These are phyloP conservation scores for Oryzias curvinotus DNA, from an alignment of 2,113 vertebrate genomes.

Conservation along the genomic window DNA sequence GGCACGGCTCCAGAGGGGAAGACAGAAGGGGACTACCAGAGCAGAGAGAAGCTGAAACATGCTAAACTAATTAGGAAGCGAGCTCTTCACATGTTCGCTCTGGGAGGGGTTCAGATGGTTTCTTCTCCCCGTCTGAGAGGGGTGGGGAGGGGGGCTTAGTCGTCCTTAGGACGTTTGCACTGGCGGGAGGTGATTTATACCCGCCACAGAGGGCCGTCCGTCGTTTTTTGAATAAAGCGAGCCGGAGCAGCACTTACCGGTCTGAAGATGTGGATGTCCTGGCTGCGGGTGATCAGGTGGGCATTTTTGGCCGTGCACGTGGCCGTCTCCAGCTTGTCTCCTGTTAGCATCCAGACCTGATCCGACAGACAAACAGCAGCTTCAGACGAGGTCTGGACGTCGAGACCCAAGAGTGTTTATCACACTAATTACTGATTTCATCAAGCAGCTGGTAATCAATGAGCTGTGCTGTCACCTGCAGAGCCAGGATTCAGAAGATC, in stretches of 20 bases:
- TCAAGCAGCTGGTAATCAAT: too few species aligned
- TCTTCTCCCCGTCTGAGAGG: conserved; percentile 45
- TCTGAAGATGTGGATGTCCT: conserved; percentile 94
- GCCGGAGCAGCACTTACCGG: conserved; percentile 76
- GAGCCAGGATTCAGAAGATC: neutral
- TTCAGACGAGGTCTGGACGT: too few species aligned
- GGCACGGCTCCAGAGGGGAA: conserved; percentile 67
- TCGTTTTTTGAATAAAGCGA: neutral
- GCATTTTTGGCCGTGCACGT: conserved; percentile 97
- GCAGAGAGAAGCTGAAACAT: conserved; percentile 52
- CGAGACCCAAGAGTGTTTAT: too few species aligned
- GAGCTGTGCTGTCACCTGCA: neutral
- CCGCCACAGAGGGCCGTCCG: too few species aligned
- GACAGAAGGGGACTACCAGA: conserved; percentile 52
- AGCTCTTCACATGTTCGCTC: conserved; percentile 53
- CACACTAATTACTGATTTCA: too few species aligned
- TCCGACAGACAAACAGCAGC: conserved; percentile 1
- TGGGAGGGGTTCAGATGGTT: conserved; percentile 59
- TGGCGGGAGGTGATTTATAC: conserved; percentile 67
- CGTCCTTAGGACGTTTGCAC: conserved; percentile 51
- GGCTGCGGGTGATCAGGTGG: conserved; percentile 93
- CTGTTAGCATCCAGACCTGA: conserved; percentile 99
- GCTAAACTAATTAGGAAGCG: conserved; percentile 74
- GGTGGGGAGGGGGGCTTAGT: conserved; percentile 54
- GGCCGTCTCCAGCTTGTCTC: conserved; percentile 96